Conservation (phyloP, 2,113 vertebrate genomes). For the Delphinapterus leucas region DNA sequence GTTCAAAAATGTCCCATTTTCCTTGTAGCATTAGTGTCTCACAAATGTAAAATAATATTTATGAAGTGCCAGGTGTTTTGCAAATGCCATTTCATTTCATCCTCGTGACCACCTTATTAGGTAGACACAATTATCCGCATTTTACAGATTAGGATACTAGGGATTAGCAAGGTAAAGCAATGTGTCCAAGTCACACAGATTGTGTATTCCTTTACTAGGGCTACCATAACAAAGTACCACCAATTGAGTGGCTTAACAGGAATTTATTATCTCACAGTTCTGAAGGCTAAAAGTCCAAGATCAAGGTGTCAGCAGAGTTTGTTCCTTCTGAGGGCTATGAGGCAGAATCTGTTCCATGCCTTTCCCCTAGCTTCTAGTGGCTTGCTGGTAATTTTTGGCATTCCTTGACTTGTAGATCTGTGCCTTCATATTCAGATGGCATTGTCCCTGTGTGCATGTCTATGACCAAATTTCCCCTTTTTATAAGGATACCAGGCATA, state of each 20-base stretch:
- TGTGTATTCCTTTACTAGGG: neutral
- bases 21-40: neutral
- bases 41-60: neutral
- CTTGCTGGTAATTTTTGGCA: neutral
- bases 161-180: slow-evolving; percentile 8
- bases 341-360: neutral
- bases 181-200: neutral
- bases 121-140: neutral
- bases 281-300: neutral
- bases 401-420: neutral
- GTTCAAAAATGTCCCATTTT: slow-evolving; percentile 1
- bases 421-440: neutral
- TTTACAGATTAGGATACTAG: slow-evolving; percentile 33
- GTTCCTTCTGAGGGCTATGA: neutral
- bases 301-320: neutral
- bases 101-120: neutral
- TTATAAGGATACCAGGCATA: neutral
- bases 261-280: neutral
- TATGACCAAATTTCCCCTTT: neutral
- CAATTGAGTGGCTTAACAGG: neutral
- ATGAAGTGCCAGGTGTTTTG: neutral
- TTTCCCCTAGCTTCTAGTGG: neutral
- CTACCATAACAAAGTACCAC: neutral
- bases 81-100: slow-evolving; percentile 46
- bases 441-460: neutral